These are phyloP conservation scores for Sussaba pulchella DNA, from an alignment of 2,888 invertebrate genomes.

Conservation along the genomic window DNA sequence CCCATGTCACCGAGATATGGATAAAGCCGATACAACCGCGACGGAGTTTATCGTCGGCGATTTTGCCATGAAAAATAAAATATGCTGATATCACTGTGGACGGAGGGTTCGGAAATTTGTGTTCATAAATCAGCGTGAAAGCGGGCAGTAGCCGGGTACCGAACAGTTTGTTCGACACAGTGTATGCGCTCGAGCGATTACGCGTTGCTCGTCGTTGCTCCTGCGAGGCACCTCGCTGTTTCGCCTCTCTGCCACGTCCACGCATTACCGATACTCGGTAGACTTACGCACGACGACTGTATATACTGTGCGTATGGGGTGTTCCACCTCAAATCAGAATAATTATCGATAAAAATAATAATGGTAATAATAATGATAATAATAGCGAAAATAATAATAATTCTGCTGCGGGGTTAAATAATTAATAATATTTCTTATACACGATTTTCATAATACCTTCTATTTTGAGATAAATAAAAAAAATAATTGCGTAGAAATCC, in stretches of 20 bases:
- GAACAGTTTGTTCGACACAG: slow-evolving; percentile 56
- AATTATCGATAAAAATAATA: no score
- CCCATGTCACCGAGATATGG: neutral
- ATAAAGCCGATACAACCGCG: neutral
- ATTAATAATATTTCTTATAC: no score
- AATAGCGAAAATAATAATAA: no score
- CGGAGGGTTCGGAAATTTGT: slow-evolving; percentile 37
- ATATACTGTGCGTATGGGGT: no score
- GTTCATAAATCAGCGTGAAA: slow-evolving; percentile 50
- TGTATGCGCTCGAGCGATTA: slow-evolving; percentile 41
- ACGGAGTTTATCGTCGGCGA: neutral
- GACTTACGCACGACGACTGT: slow-evolving; percentile 16
- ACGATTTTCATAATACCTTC: no score
- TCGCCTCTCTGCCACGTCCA: slow-evolving; percentile 22
- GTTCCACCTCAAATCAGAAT: no score
- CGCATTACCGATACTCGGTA: slow-evolving; percentile 27
- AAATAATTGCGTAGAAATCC: no score
- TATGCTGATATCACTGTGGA: slow-evolving; percentile 37
- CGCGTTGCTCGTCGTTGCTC: slow-evolving; percentile 19
- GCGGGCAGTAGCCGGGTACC: slow-evolving; percentile 22
- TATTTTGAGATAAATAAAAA: no score
- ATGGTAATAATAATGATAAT: no score
- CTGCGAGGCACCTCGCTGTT: slow-evolving; percentile 14
- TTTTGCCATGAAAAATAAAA: slow-evolving; percentile 4
- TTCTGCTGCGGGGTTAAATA: no score